Base-by-base conservation (phyloP, 92 coral and sea anemone genomes). In the Phenganax subtilis region DNA sequence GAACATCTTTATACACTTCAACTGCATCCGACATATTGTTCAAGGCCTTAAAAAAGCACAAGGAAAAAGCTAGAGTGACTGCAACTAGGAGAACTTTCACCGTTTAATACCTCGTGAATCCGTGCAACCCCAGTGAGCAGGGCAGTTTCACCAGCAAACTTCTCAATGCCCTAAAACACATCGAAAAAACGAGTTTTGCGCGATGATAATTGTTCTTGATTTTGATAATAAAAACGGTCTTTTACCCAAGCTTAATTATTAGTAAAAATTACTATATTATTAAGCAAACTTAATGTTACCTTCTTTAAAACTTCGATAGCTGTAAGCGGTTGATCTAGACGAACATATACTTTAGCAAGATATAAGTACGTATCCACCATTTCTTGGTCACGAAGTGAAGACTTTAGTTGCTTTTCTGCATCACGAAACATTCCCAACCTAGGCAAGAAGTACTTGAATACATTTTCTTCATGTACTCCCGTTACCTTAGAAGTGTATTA, bases 361-460 rank as follows among this genome's bases (percentile, higher is more conserved):
- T 94, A 91, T 70, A 94, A 78, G 74, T 88, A 94, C 0, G 93
- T 90, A 53, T 94, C 98, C 10, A 94, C 90, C 67, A 87, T 87
- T 25, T 94, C 97, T 15, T 93, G 91, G 80, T 94, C 98, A 69
- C 97, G 88, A 10, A 94, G 84, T 0, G 98, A 96, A 51, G 97
- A 91, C 77, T 94, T 94, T 25, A 94, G 88, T 65, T 94, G 98
- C 63, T 88, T 91, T 82, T 94, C 98, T 10, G 98, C 88, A 86
- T 94, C 98, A 57, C 98, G 87, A 79, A 90, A 94, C 98, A 94
- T 94, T 31, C 98, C 98, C 65, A 94, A 87, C 62, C 98, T 25
- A 71, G 47, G 53, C 51, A 25, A 55, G 27, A 57, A 55, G 15
- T 44, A 44, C 56, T 10, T 44, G 17, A 3, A 20, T 14, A 30